Conservation (phyloP, 1,140 invertebrate species). For the Aphaenogaster ashmeadi region DNA sequence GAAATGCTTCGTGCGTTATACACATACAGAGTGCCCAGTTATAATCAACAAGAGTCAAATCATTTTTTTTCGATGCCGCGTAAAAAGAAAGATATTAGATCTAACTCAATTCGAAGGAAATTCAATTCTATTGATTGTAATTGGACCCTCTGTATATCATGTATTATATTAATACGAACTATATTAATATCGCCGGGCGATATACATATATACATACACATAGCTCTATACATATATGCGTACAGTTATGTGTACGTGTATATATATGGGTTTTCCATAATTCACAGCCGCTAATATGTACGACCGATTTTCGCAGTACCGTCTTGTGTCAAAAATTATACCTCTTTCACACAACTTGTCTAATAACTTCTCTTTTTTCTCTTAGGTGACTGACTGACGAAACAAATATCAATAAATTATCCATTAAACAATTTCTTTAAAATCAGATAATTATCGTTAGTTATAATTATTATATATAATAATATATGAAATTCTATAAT, state of each 20-base stretch:
- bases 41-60: neutral
- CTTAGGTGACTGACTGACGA: neutral
- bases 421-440: neutral
- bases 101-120: neutral
- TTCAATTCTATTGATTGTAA: constrained; percentile 10
- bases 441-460: neutral
- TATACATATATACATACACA: constrained; percentile 33
- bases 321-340: constrained; percentile 15
- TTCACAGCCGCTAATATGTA: constrained; percentile 78
- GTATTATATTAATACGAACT: constrained; percentile 28
- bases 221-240: neutral
- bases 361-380: neutral
- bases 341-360: neutral
- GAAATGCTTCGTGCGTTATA: constrained; percentile 29
- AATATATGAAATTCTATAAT: constrained; percentile 11
- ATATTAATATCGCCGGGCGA: constrained; percentile 13
- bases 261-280: constrained; percentile 51
- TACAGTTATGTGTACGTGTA: neutral
- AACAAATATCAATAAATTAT: neutral
- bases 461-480: neutral
- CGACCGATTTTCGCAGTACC: constrained; percentile 47
- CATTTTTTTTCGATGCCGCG: neutral
- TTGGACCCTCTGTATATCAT: neutral
- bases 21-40: constrained; percentile 1
- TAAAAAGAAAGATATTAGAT: neutral